Evolutionary conservation across 2,113 vertebrate species (phyloP), one percentile per base, ranked within the genome.

Genomic region (Erinaceus europaeus): DNA sequence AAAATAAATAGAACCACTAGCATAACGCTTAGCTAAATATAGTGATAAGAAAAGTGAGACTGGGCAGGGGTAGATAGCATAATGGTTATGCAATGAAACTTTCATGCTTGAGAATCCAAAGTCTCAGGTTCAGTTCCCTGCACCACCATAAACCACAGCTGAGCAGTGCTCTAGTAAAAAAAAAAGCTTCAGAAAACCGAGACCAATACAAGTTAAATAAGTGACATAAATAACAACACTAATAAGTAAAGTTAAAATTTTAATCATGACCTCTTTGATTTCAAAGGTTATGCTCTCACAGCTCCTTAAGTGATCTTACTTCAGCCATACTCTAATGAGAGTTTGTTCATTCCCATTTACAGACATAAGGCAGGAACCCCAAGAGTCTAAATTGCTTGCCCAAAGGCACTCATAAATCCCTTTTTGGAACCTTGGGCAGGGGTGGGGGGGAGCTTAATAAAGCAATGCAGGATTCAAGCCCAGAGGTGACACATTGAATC

Each of bases 241-340:
- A 53, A 29, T 81, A 77, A 67, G 20, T 15, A 69, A 68, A 85
- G 69, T 64, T 72, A 12, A 36, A 42, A 65, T 90, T 77, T 92
- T 83, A 50, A 72, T 32, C 17, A 15, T 67, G 25, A 20, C 57
- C 42, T 61, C 1, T 78, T 38, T 32, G 42, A 83, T 25, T 44
- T 44, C 27, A 59, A 27, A 53, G 29, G 2, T 78, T 68, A 55
- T 62, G 46, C 34, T 85, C 14, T 73, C 38, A 5, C 48, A 68
- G n/a, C 78, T 85, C 18, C 80, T 15, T 80, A 36, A 57, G 21
- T 72, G 50, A 44, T 80, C 21, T 80, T 72, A 67, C 42, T 74
- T 88, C 20, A 88, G 72, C 38, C 29, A 72, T 81, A 55, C 14
- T 29, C 17, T 32, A 50, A 18, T 15, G 20, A 50, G 4, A 50